Percentiles rank a stretch among this genome's conserved stretches.
Evolutionary conservation across 2,797 vertebrate species (phyloP).

Genomic region (Phrynocephalus forsythii): DNA sequence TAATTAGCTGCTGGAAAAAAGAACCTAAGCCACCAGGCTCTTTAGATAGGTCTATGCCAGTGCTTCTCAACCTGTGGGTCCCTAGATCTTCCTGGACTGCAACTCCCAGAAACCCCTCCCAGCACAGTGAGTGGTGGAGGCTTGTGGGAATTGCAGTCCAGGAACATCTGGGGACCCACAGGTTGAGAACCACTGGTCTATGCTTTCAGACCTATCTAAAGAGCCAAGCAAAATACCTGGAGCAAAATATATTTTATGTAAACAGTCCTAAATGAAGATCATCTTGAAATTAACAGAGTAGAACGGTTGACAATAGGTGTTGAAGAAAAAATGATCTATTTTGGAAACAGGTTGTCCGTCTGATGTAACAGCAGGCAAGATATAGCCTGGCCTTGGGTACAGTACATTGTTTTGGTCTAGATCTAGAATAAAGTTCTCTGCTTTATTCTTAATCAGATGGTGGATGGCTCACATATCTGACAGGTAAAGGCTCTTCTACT

Average conservation of each 20-base stretch:
- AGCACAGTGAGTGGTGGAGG: no score
- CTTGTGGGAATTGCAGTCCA: no score
- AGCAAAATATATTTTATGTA: neutral
- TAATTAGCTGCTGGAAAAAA: neutral
- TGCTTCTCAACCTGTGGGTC: no score
- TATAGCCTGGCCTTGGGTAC: rapidly evolving
- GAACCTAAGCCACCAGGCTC: no score
- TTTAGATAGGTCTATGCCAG: no score
- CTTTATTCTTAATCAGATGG: rapidly evolving
- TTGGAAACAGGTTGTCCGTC: neutral
- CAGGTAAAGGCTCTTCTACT: neutral
- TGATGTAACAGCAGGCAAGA: neutral
- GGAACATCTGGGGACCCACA: no score
- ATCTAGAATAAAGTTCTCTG: rapidly evolving
- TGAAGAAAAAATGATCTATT: neutral
- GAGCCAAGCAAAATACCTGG: neutral
- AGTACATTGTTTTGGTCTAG: rapidly evolving
- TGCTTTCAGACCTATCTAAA: neutral
- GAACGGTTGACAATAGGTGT: neutral
- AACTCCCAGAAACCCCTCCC: no score
- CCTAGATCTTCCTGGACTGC: no score
- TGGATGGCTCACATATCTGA: neutral
- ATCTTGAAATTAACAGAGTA: neutral
- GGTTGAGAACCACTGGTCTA: neutral
- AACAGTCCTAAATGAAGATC: neutral